Percentiles rank a stretch among this genome's conserved stretches.
Evolutionary conservation across 2,113 vertebrate species (phyloP).

Genomic region (Malurus cyaneus): DNA sequence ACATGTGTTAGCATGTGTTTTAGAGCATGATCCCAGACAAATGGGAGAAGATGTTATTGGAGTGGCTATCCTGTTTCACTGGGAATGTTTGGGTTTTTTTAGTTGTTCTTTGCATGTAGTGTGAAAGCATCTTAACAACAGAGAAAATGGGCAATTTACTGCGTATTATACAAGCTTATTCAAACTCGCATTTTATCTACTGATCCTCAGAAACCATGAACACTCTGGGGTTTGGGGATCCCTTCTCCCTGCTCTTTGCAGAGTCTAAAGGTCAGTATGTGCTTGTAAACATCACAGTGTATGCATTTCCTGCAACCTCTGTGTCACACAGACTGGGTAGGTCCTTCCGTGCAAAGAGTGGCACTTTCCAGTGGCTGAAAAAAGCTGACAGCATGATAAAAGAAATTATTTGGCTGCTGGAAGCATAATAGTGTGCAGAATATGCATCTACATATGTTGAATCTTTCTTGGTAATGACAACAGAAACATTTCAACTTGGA

Average conservation of each 20-base stretch:
- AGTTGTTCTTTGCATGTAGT: rapidly evolving
- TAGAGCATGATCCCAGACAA: background rate
- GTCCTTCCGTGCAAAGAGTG: background rate
- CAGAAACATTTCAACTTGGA: conserved; percentile 23
- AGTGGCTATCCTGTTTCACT: background rate
- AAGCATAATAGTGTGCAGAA: conserved; percentile 20
- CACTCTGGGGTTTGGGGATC: background rate
- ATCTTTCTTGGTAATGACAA: conserved; percentile 46
- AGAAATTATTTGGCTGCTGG: background rate
- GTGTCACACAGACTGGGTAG: rapidly evolving
- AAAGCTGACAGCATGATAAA: background rate
- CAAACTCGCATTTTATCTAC: background rate
- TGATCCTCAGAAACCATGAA: background rate
- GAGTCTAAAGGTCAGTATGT: background rate
- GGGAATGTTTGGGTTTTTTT: background rate
- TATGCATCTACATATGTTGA: conserved; percentile 49
- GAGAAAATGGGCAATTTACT: background rate
- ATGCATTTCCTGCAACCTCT: background rate
- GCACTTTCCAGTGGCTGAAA: background rate
- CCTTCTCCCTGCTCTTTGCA: rapidly evolving
- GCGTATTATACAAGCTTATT: too few species aligned
- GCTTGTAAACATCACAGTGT: background rate
- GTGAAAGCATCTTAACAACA: background rate
- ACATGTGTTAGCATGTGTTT: background rate
- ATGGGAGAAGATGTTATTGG: background rate